phyloP scores from a whole-genome alignment of 2,888 invertebrate species.

The Lasius platythorax region DNA sequence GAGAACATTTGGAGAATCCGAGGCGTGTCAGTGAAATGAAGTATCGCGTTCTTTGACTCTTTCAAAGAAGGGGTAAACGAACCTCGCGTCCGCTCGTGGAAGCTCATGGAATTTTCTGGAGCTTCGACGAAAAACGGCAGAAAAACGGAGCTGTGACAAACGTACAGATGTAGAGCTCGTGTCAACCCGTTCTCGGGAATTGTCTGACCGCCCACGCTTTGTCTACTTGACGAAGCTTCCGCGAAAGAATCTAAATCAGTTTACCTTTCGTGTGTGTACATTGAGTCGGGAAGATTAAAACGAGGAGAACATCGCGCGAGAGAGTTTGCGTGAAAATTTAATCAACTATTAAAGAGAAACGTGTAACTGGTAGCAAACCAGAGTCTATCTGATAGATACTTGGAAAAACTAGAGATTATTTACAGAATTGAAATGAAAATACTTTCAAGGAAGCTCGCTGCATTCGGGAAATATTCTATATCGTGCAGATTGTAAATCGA shows the following conservation, averaged over 20 bases:
- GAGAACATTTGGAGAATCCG: neutral
- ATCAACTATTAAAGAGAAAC: neutral
- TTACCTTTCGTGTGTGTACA: neutral
- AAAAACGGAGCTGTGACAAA: conserved; percentile 58
- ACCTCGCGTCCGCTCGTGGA: neutral
- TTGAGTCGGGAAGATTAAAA: neutral
- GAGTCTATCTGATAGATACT: neutral
- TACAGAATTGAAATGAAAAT: neutral
- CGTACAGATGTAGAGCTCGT: neutral
- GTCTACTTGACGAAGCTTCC: neutral
- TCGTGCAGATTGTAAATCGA: neutral
- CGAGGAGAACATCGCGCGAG: neutral
- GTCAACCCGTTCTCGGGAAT: neutral
- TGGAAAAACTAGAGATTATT: neutral
- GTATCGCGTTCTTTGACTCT: neutral
- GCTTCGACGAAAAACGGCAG: conserved; percentile 65
- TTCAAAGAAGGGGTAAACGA: neutral
- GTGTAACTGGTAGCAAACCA: neutral
- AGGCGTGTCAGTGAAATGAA: neutral
- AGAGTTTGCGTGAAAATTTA: neutral
- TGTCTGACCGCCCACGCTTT: neutral
- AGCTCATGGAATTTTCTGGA: conserved; percentile 5
- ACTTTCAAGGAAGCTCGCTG: neutral
- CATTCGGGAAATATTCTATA: neutral
- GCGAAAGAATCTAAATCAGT: conserved; percentile 28